Base-by-base conservation (phyloP, 2,888 invertebrate species). In the Standfussiana lucernea region DNA sequence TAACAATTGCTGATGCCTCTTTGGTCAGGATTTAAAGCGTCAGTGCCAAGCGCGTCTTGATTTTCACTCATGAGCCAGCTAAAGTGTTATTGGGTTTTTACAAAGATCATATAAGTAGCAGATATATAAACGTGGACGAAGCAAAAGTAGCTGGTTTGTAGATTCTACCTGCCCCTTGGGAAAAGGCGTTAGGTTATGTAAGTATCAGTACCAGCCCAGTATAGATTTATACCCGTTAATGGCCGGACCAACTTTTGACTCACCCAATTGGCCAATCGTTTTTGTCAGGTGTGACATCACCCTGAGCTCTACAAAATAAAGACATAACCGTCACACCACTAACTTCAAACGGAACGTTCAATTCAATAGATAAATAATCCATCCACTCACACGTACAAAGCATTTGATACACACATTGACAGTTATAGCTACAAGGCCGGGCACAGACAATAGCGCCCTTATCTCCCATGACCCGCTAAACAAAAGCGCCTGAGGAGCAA, bases 391-490 rank as follows among this genome's bases (percentile, higher is more conserved):
- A 82, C 86, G 75, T 45, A 83, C 82, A 78, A 72, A 65, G 72
- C 68, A 7, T 32, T 71, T 40, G 50, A 66, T 45, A 72, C 83
- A 75, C 72, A 75, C 86, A 74, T 77, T 82, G 83, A 65, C 85
- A 77, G 77, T 70, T 56, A 71, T 84, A 82, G 79, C 40, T 83
- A 74, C 80, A 84, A 85, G 76, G 76, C 76, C 37, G 11, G 50
- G 85, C 56, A 11, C 73, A 86, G 77, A 86, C 86, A 86, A 84
- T 80, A 68, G 85, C 78, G 68, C 76, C 79, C 80, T 82, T 83
- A 85, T 87, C 86, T 80, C 75, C 67, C 73, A 53, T 79, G 80
- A 80, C 79, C 87, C 78, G 87, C 75, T 79, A 85, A 86, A 87
- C 86, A 87, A 87, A 87, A 80, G 84, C 79, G 73, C 53, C 68